Evolutionary conservation across 2,797 vertebrate genomes (phyloP).

Genomic region (Acipenser ruthenus): DNA sequence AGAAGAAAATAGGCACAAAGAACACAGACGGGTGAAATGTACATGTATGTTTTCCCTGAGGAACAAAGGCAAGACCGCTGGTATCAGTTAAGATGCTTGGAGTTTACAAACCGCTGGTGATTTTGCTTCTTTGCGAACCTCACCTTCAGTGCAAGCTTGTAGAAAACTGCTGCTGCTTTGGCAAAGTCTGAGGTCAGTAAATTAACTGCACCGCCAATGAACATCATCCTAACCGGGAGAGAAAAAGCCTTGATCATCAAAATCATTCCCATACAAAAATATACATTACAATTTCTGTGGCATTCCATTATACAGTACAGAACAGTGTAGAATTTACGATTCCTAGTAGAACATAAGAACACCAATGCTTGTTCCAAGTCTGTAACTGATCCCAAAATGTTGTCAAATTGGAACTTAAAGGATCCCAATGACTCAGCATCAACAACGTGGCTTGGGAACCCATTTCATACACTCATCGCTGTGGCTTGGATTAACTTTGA

Average conservation of each 20-base stretch:
- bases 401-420: no score
- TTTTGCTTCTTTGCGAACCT: conserved; percentile 6
- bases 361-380: no score
- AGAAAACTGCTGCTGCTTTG: conserved; percentile 56
- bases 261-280: not conserved
- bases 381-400: no score
- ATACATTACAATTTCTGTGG: not conserved
- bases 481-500: no score
- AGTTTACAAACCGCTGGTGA: not conserved
- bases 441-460: no score
- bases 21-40: not conserved
- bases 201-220: conserved; percentile 58
- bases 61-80: not conserved
- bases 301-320: not conserved
- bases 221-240: conserved; percentile 40
- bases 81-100: not conserved
- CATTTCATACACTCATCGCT: no score
- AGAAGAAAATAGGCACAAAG: no score
- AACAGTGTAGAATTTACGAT: no score
- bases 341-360: no score
- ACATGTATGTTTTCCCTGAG: not conserved
- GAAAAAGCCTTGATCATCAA: not conserved
- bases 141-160: conserved; percentile 56
- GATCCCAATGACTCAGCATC: no score
- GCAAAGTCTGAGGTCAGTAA: conserved; percentile 57